phyloP scores from a whole-genome alignment of 1,140 invertebrate genomes.

The Glomeris maerens region DNA sequence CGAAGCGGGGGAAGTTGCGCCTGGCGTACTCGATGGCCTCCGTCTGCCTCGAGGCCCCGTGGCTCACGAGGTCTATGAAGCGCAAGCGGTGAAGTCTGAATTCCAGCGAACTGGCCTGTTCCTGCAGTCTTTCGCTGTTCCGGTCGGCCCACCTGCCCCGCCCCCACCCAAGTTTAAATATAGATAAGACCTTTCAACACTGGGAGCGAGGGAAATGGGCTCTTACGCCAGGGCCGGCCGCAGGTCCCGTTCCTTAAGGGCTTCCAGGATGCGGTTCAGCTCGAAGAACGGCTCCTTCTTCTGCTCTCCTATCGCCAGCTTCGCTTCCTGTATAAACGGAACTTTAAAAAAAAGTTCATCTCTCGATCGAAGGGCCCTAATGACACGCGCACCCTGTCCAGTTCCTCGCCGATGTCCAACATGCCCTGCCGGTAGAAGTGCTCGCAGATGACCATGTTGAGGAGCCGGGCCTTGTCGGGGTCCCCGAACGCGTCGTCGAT shows the following conservation, averaged over 20 bases:
- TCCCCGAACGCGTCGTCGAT: constrained; percentile 71
- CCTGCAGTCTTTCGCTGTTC: constrained; percentile 28
- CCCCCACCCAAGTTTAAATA: too few relatives aligned
- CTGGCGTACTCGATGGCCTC: constrained; percentile 79
- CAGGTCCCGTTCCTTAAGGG: constrained; percentile 59
- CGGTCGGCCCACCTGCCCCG: constrained; percentile 36
- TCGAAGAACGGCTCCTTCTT: constrained; percentile 70
- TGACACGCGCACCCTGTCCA: constrained; percentile 41
- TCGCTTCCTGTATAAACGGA: constrained; percentile 45
- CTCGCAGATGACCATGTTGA: constrained; percentile 92
- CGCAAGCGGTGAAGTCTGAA: constrained; percentile 68
- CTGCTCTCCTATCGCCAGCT: constrained; percentile 48
- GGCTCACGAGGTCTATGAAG: constrained; percentile 53
- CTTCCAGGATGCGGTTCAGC: constrained; percentile 67
- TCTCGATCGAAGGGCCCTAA: constrained; percentile 4
- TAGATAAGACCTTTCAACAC: too few relatives aligned
- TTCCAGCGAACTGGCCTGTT: constrained; percentile 52
- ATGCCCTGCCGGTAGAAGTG: constrained; percentile 90
- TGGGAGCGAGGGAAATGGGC: background rate
- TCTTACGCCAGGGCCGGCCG: constrained; percentile 51
- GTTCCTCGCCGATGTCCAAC: constrained; percentile 70
- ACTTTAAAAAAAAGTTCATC: background rate
- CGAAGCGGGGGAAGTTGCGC: constrained; percentile 67
- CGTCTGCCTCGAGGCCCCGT: constrained; percentile 47
- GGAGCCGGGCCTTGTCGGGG: constrained; percentile 55